Percentiles rank a stretch among this genome's conserved stretches.
Evolutionary conservation across 2,888 invertebrate genomes (phyloP).

Genomic region (Netelia virgata): DNA sequence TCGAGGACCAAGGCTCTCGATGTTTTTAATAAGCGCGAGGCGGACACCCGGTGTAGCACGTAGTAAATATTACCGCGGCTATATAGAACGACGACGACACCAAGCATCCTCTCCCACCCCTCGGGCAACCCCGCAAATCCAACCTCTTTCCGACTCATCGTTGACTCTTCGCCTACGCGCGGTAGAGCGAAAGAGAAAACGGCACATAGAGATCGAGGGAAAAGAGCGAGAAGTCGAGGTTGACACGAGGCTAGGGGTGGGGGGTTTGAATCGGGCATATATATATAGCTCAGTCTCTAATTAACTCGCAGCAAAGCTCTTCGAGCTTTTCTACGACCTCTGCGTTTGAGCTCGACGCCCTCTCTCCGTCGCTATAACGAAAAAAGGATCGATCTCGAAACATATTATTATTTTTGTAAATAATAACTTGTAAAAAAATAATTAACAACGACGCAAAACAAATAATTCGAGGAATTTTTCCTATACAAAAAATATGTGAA

Average conservation of each 20-base stretch:
- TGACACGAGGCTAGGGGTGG: slow-evolving; percentile 20
- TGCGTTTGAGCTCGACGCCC: neutral
- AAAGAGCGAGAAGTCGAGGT: slow-evolving; percentile 53
- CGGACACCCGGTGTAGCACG: slow-evolving; percentile 78
- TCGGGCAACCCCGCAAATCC: slow-evolving; percentile 60
- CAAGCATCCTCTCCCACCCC: slow-evolving; percentile 50
- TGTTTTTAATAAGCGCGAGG: slow-evolving; percentile 83
- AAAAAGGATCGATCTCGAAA: slow-evolving; percentile 8
- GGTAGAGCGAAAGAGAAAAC: slow-evolving; percentile 36
- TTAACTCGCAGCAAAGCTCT: slow-evolving; percentile 76
- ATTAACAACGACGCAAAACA: neutral
- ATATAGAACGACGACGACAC: slow-evolving; percentile 65
- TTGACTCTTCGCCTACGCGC: slow-evolving; percentile 69
- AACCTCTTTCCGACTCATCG: slow-evolving; percentile 68
- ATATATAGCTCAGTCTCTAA: slow-evolving; percentile 74
- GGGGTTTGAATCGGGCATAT: slow-evolving; percentile 61
- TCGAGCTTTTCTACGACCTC: slow-evolving; percentile 51
- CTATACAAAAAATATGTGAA: slow-evolving; percentile 45
- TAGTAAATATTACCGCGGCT: slow-evolving; percentile 81
- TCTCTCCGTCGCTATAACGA: slow-evolving; percentile 15
- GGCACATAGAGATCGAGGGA: slow-evolving; percentile 28
- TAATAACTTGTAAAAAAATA: slow-evolving; percentile 6
- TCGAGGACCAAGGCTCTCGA: slow-evolving; percentile 72
- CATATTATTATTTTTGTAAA: neutral
- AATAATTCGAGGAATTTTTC: no score